These are phyloP conservation scores for Magallana nippona DNA, from an alignment of 2,888 invertebrate genomes.

Conservation along the genomic window DNA sequence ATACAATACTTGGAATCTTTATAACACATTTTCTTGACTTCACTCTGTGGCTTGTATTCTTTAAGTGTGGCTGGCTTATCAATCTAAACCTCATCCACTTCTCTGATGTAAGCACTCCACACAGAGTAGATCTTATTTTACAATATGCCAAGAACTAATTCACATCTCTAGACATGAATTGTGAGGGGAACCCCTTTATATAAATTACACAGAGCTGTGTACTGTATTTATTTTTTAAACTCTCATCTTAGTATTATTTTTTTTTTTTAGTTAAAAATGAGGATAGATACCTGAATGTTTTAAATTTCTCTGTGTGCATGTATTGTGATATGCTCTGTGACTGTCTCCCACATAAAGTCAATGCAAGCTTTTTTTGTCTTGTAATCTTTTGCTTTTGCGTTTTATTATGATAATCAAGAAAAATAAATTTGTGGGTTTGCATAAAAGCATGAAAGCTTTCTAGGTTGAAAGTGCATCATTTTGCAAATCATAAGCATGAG, in stretches of 20 bases:
- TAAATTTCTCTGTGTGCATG: no score
- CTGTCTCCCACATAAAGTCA: no score
- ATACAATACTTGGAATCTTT: neutral
- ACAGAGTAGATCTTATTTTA: neutral
- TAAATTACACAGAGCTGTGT: no score
- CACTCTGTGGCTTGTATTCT: conserved; percentile 17
- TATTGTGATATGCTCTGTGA: no score
- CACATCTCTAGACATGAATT: neutral
- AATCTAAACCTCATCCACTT: conserved; percentile 13
- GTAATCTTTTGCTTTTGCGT: neutral
- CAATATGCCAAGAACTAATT: neutral
- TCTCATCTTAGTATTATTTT: no score
- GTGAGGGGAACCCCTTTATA: no score
- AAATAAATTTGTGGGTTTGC: neutral
- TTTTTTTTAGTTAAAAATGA: no score
- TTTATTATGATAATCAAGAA: neutral
- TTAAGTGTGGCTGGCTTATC: conserved; percentile 1
- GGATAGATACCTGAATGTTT: no score
- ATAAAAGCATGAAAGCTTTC: conserved; percentile 16
- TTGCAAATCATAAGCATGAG: neutral
- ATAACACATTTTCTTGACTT: neutral
- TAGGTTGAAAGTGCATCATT: neutral
- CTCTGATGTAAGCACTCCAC: neutral
- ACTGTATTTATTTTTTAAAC: no score
- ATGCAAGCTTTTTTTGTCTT: neutral